phyloP scores from a whole-genome alignment of 53 echinoderm and acorn worm species.

The Zoroaster sp. region DNA sequence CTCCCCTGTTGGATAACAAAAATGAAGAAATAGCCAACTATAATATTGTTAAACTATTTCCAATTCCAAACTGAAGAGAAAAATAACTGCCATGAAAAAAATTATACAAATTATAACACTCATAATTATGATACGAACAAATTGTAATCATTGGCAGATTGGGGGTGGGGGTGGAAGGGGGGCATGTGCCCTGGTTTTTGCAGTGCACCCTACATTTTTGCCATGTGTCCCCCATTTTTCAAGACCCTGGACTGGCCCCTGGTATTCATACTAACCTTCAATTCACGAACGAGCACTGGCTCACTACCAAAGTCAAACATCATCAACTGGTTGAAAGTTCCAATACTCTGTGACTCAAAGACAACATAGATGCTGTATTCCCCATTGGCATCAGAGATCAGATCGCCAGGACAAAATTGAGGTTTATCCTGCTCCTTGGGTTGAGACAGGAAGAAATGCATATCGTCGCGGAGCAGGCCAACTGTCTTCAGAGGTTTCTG shows the following conservation, averaged over 20 bases:
- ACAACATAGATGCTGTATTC: conserved; percentile 58
- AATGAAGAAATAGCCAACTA: too few relatives aligned
- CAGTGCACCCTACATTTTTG: neutral
- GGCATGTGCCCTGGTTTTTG: too few relatives aligned
- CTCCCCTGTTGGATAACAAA: too few relatives aligned
- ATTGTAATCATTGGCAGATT: too few relatives aligned
- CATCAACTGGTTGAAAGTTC: conserved; percentile 89
- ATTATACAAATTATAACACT: too few relatives aligned
- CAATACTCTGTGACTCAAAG: conserved; percentile 58
- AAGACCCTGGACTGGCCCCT: neutral
- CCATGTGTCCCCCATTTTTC: neutral
- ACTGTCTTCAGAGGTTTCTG: conserved; percentile 75
- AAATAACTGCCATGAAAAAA: too few relatives aligned
- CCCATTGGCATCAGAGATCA: neutral
- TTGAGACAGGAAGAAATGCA: conserved; percentile 68
- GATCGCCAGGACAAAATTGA: conserved; percentile 71
- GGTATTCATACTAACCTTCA: conserved; percentile 25
- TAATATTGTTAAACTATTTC: too few relatives aligned
- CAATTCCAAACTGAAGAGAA: too few relatives aligned
- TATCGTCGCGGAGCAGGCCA: conserved; percentile 78
- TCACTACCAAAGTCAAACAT: conserved; percentile 82
- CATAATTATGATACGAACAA: too few relatives aligned
- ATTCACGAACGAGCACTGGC: conserved; percentile 57
- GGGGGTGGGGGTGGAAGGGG: too few relatives aligned
- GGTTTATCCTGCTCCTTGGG: conserved; percentile 54